These are phyloP conservation scores for Xerus inauris DNA, from an alignment of 2,113 vertebrate genomes.

Conservation along the genomic window DNA sequence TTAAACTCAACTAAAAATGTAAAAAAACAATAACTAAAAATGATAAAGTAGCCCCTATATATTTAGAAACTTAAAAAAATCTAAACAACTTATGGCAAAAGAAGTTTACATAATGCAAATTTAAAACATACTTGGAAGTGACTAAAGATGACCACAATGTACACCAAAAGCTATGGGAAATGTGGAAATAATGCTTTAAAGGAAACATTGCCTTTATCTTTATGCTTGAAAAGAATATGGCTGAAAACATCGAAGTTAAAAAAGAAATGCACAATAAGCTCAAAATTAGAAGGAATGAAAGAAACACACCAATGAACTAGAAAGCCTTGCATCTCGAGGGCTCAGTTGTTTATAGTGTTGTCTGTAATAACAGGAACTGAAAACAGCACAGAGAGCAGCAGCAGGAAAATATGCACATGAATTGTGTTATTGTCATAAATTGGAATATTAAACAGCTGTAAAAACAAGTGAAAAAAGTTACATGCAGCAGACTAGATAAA, in stretches of 20 bases:
- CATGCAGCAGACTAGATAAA: neutral
- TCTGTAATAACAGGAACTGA: neutral
- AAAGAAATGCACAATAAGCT: neutral
- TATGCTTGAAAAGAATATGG: neutral
- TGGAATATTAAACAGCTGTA: neutral
- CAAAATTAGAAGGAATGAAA: neutral
- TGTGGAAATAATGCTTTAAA: slow-evolving; percentile 16
- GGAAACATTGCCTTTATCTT: neutral
- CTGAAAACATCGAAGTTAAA: neutral
- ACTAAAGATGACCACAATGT: neutral
- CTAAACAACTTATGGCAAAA: neutral
- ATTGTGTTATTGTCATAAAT: neutral
- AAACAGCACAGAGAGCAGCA: neutral
- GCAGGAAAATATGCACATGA: neutral
- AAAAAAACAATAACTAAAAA: neutral
- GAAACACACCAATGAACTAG: neutral
- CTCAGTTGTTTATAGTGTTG: neutral
- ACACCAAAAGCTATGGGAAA: neutral
- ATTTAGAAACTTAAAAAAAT: neutral
- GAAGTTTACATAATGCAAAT: neutral
- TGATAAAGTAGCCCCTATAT: neutral
- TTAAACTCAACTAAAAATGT: neutral
- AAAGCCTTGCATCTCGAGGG: neutral
- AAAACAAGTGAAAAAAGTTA: neutral
- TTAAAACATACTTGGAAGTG: neutral